Evolutionary conservation across 2,113 vertebrate genomes (phyloP), one percentile per base, ranked within the genome.

Genomic region (Corapipo altera): DNA sequence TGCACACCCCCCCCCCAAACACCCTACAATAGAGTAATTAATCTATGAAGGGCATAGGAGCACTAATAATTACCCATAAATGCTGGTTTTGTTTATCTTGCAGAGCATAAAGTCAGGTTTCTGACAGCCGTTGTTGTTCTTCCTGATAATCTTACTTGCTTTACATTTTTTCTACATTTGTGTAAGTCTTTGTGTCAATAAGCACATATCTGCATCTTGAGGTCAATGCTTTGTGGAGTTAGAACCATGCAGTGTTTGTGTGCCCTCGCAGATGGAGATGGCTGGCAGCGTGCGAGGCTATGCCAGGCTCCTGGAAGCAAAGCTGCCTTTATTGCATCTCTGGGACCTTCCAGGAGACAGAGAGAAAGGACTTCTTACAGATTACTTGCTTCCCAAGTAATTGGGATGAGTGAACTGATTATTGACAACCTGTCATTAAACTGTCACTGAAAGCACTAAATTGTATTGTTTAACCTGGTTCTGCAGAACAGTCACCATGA

Each of bases 1-100:
- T 79, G 5, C 2, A 24, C 21, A 8, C 13, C 6, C 3, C 1
- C 9, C 13, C 6, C 3, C 1, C 9, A 9, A 4, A 1, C 49
- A 23, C 5, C 28, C 27, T 55, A 19, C 23, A 77, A 72, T 15
- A 49, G 15, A 62, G 18, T 51, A 65, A 75, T 72, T 78, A 59
- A 87, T 75, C 57, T 78, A 15, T 35, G 52, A 85, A 73, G 21
- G 15, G 20, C 43, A 43, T 7, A 64, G 18, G 30, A 67, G 12
- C 5, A 6, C 30, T 86, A 83, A 70, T 57, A 64, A 59, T 78
- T 64, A 39, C 62, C 16, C 39, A 59, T 75, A 86, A 91, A 85
- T 48, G 35, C 23, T 52, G 27, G 16, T 57, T 80, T 75, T 94
- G 30, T 84, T 71, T 80, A 19, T 94, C 52, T 81, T 69, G 62